Percentiles rank a stretch among this genome's conserved stretches.
Conservation (phyloP, 2,113 vertebrate species). For the Garra rufa region DNA sequence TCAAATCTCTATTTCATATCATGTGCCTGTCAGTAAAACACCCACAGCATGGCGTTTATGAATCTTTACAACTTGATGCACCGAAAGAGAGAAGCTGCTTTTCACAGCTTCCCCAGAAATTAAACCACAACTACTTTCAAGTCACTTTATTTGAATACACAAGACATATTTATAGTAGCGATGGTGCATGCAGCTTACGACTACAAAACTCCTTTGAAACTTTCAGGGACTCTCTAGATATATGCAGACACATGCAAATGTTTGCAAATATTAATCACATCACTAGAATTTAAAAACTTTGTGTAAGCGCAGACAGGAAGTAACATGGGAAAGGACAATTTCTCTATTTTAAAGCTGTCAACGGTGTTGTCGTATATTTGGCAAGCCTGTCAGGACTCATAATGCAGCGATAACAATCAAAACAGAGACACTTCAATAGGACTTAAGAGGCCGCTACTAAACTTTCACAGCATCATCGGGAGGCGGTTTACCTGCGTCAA, state of each 20-base stretch:
- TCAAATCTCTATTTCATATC: neutral
- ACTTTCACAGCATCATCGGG: conserved; percentile 28
- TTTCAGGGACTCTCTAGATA: conserved; percentile 14
- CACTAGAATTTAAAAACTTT: conserved; percentile 15
- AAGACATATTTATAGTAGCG: neutral
- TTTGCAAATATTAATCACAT: conserved; percentile 34
- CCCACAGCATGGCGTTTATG: conserved; percentile 22
- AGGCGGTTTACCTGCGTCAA: conserved; percentile 31
- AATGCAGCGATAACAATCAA: conserved; percentile 34
- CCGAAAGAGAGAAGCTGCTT: neutral
- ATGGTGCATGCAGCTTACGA: neutral
- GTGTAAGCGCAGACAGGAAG: conserved; percentile 3
- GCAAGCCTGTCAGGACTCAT: conserved; percentile 32
- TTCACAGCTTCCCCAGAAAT: conserved; percentile 4
- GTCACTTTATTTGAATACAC: conserved; percentile 26
- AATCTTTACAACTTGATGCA: conserved; percentile 14
- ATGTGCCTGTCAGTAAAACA: neutral
- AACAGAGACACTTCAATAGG: conserved; percentile 17
- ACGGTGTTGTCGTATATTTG: neutral
- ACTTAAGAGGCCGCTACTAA: conserved; percentile 18
- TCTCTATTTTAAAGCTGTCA: conserved; percentile 40
- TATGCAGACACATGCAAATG: conserved; percentile 29
- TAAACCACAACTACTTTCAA: conserved; percentile 13
- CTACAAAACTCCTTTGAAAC: neutral
- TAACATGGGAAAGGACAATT: conserved; percentile 12